These are phyloP conservation scores for Astropecten irregularis DNA, from an alignment of 53 echinoderm and acorn worm species.

Conservation along the genomic window DNA sequence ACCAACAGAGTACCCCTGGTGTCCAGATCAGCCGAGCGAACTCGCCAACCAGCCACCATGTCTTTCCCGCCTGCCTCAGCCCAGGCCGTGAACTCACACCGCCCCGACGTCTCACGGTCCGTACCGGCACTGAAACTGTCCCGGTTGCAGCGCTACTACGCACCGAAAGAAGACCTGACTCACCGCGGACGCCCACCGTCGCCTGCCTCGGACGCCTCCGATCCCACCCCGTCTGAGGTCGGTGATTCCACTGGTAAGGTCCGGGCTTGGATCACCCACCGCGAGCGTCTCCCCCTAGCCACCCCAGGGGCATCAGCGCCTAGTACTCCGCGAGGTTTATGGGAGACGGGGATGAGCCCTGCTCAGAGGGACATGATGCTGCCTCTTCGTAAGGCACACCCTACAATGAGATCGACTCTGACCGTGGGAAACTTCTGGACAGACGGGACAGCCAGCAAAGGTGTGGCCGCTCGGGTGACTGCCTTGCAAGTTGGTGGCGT, in stretches of 20 bases:
- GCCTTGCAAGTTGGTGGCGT: not conserved
- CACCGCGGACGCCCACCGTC: not conserved
- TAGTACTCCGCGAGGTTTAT: not conserved
- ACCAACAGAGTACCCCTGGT: slow-evolving; percentile 1
- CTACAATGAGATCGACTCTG: not conserved
- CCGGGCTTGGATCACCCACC: slow-evolving; percentile 26
- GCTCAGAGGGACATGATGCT: not conserved
- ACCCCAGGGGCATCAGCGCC: not conserved
- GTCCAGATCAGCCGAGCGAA: not conserved
- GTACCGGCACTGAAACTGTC: not conserved
- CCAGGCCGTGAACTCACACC: not conserved
- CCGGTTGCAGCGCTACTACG: not conserved
- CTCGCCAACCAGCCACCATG: not conserved
- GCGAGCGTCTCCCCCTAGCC: not conserved
- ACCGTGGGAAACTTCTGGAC: slow-evolving; percentile 21
- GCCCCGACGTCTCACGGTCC: not conserved
- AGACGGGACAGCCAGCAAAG: not conserved
- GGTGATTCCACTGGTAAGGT: slow-evolving; percentile 24
- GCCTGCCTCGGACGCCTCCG: slow-evolving; percentile 11
- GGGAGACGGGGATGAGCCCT: not conserved
- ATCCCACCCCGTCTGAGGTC: slow-evolving; percentile 20
- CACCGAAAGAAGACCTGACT: not conserved
- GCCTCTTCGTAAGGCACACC: slow-evolving; percentile 3
- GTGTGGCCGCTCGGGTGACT: not conserved
- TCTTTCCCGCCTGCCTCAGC: not conserved